Evolutionary conservation across 2,113 vertebrate genomes (phyloP).

Genomic region (Microcebus lehilahytsara): DNA sequence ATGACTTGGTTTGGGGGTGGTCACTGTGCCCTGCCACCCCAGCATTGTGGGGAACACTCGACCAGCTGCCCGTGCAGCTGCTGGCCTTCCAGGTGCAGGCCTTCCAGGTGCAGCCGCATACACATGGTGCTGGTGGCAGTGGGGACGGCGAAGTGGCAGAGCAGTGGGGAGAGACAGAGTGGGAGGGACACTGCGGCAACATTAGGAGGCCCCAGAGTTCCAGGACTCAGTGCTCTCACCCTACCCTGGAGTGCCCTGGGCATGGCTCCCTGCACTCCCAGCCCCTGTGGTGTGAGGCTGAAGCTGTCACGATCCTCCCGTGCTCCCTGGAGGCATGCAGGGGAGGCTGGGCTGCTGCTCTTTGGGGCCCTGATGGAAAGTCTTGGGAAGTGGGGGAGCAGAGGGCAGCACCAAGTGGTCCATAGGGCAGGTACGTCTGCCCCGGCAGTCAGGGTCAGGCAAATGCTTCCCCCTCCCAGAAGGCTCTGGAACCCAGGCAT

Average conservation of each 20-base stretch:
- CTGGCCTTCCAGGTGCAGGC: neutral
- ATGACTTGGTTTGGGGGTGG: neutral
- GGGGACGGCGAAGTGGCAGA: neutral
- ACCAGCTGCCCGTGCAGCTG: neutral
- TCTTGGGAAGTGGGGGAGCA: accelerated
- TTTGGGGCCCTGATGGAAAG: neutral
- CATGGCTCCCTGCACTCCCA: neutral
- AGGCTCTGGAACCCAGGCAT: neutral
- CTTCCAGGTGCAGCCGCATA: too few species aligned
- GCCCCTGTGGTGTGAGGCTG: neutral
- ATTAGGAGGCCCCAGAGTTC: neutral
- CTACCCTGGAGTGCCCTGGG: neutral
- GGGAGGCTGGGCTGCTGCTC: neutral
- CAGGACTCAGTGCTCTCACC: neutral
- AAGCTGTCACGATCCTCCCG: neutral
- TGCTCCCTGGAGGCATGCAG: neutral
- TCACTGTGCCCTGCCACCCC: neutral
- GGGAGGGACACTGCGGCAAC: neutral
- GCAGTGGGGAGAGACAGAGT: neutral
- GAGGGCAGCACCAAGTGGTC: neutral
- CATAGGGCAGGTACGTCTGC: neutral
- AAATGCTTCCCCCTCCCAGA: neutral
- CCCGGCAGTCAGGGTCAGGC: accelerated
- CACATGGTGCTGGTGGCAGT: neutral
- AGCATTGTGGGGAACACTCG: neutral